These are phyloP conservation scores for Conus ventricosus DNA, from an alignment of 1,140 invertebrate genomes.

Conservation along the genomic window DNA sequence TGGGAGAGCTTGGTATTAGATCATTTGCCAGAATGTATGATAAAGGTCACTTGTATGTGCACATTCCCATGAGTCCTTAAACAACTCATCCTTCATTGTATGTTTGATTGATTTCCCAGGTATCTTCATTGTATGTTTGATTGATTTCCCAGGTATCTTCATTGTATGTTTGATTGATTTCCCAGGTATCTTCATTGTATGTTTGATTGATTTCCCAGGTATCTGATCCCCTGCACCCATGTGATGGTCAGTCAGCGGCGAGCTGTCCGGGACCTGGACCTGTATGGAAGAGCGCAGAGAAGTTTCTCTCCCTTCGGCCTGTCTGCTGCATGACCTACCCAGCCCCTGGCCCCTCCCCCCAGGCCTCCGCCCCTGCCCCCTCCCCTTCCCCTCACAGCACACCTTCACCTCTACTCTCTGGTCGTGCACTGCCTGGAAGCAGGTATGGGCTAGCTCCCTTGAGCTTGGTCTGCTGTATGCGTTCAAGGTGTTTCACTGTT, in stretches of 20 bases:
- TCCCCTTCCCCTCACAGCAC: conserved; percentile 15
- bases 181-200: too few species aligned
- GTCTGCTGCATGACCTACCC: conserved; percentile 72
- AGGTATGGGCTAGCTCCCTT: not conserved
- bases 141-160: conserved; percentile 78
- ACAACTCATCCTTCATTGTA: too few species aligned
- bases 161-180: too few species aligned
- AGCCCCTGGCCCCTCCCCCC: conserved; percentile 15
- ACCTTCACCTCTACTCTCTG: conserved; percentile 11
- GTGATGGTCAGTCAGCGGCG: conserved; percentile 89
- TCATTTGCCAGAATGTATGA: too few species aligned
- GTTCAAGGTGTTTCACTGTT: too few species aligned
- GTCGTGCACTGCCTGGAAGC: conserved; percentile 8
- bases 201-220: conserved; percentile 58
- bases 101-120: too few species aligned
- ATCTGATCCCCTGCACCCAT: conserved; percentile 92
- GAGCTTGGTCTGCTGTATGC: too few species aligned
- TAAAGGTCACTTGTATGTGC: too few species aligned
- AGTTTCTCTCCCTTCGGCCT: conserved; percentile 88
- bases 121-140: too few species aligned
- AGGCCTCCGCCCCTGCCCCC: not conserved
- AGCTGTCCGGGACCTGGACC: conserved; percentile 86
- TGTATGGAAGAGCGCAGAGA: conserved; percentile 84
- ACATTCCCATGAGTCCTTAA: too few species aligned
- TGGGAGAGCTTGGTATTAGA: not conserved